Evolutionary conservation across 2,797 vertebrate species (phyloP).

Genomic region (Paramormyrops hopkinsi): DNA sequence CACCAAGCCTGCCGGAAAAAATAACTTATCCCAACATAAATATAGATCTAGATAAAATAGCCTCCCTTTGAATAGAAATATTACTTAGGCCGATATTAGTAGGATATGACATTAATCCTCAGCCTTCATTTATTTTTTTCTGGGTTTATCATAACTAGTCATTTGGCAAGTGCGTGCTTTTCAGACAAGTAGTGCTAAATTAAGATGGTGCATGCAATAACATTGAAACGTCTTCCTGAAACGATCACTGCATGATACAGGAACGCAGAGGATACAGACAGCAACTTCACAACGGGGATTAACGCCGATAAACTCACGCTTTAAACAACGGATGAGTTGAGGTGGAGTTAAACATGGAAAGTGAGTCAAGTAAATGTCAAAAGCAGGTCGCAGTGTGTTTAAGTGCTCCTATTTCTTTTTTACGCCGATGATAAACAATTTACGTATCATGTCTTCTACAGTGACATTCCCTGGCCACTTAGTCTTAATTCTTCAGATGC

Average conservation of each 20-base stretch:
- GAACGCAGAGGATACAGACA: background rate
- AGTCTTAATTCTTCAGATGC: background rate
- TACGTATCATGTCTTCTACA: background rate
- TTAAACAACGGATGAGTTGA: background rate
- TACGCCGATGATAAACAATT: background rate
- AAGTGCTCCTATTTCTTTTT: background rate
- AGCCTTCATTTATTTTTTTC: background rate
- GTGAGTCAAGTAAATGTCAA: background rate
- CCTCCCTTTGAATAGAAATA: background rate
- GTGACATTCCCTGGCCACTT: background rate
- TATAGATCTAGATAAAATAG: background rate
- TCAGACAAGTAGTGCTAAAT: background rate
- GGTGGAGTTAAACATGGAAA: background rate
- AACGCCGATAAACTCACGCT: background rate
- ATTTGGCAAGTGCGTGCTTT: background rate
- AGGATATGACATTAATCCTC: background rate
- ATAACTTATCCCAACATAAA: background rate
- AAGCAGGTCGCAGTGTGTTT: background rate
- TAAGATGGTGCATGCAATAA: background rate
- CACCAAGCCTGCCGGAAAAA: background rate
- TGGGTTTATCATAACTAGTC: background rate
- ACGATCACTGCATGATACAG: background rate
- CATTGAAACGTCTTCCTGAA: background rate
- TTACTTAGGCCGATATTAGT: background rate
- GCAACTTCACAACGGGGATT: background rate